A percentile compares a stretch with the other conserved stretches of the same genome.
phyloP scores from a whole-genome alignment of 2,797 vertebrate species.

The Selene dorsalis region DNA sequence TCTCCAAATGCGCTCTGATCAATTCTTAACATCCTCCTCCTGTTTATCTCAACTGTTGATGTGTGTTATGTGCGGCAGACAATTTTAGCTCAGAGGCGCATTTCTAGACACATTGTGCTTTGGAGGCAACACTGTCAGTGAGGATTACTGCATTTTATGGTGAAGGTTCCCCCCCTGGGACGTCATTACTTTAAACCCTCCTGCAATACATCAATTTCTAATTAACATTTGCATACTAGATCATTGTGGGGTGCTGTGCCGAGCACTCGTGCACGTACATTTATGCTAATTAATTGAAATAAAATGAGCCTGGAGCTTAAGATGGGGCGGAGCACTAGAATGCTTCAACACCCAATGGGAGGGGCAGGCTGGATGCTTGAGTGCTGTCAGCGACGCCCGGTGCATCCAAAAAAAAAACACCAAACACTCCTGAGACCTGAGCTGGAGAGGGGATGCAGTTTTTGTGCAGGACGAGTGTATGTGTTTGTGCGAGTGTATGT shows the following conservation, averaged over 20 bases:
- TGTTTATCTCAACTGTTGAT: slow-evolving; percentile 55
- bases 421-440: slow-evolving; percentile 28
- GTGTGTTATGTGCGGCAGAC: slow-evolving; percentile 26
- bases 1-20: slow-evolving; percentile 30
- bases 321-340: slow-evolving; percentile 62
- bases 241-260: slow-evolving; percentile 41
- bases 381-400: slow-evolving; percentile 43
- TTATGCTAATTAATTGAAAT: slow-evolving; percentile 82
- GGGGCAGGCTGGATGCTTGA: slow-evolving; percentile 37
- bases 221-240: slow-evolving; percentile 83
- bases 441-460: slow-evolving; percentile 7
- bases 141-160: slow-evolving; percentile 62
- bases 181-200: slow-evolving; percentile 80
- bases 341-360: slow-evolving; percentile 57
- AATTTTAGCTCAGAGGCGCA: slow-evolving; percentile 54
- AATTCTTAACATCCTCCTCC: slow-evolving; percentile 41
- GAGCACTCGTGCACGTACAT: slow-evolving; percentile 46
- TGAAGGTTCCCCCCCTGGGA: slow-evolving; percentile 66
- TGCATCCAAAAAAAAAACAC: slow-evolving; percentile 45
- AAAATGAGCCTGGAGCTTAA: slow-evolving; percentile 71
- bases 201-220: slow-evolving; percentile 82
- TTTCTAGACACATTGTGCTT: slow-evolving; percentile 58
- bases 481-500: slow-evolving; percentile 12
- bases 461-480: neutral
- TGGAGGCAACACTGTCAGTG: slow-evolving; percentile 58